Evolutionary conservation across 2,888 invertebrate species (phyloP).

Genomic region (Melieria picta): DNA sequence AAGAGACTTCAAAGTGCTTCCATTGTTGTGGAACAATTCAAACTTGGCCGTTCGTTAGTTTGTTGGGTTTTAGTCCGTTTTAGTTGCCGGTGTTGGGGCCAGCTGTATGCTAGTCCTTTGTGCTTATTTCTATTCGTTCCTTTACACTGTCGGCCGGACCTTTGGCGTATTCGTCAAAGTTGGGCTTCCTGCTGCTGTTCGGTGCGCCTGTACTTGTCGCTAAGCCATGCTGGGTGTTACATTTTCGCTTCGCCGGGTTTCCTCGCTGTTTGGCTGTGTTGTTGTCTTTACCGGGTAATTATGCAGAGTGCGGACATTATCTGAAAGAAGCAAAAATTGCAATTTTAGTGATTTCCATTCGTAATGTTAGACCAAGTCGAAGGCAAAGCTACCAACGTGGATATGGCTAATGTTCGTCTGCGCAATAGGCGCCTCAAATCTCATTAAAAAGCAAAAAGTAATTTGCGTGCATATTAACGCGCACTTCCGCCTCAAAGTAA

Average conservation of each 20-base stretch:
- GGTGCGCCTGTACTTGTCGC: slow-evolving; percentile 12
- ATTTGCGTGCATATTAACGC: slow-evolving; percentile 8
- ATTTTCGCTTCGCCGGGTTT: slow-evolving; percentile 21
- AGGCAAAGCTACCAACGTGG: neutral
- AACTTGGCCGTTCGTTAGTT: neutral
- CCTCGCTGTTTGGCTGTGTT: neutral
- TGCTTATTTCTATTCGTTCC: slow-evolving; percentile 27
- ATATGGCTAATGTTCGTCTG: neutral
- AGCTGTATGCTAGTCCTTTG: neutral
- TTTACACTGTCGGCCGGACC: slow-evolving; percentile 19
- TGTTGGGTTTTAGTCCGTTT: neutral
- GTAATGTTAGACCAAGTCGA: neutral
- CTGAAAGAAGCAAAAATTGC: slow-evolving; percentile 13
- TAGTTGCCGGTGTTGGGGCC: neutral
- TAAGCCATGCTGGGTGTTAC: slow-evolving; percentile 21
- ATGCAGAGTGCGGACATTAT: slow-evolving; percentile 10
- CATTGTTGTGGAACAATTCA: neutral
- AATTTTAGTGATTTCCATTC: too few relatives aligned
- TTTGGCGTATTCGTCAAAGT: slow-evolving; percentile 13
- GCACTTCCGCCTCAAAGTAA: slow-evolving; percentile 12
- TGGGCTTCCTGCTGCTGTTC: slow-evolving; percentile 11
- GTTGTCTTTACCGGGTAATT: neutral
- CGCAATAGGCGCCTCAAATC: neutral
- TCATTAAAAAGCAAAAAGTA: slow-evolving; percentile 5
- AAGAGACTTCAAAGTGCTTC: slow-evolving; percentile 3